Conservation (phyloP, 2,113 vertebrate species). For the Micromys minutus region DNA sequence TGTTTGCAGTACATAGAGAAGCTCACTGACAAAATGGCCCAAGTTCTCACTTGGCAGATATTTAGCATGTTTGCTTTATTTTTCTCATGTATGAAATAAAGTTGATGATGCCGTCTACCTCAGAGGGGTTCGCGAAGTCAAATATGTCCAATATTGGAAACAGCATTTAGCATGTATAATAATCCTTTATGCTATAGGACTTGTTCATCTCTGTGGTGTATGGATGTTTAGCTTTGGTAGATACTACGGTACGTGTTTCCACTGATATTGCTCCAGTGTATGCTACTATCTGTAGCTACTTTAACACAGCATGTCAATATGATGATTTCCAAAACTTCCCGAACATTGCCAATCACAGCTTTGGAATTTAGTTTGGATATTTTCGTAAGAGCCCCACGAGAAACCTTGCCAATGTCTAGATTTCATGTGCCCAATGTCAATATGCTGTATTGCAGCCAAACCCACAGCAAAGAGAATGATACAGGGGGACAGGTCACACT, state of each 20-base stretch:
- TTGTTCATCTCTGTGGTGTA: neutral
- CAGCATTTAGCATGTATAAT: neutral
- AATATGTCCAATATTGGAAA: neutral
- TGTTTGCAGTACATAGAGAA: neutral
- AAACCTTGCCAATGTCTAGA: neutral
- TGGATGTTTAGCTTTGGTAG: neutral
- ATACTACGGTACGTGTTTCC: no score
- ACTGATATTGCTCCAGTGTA: fast-evolving
- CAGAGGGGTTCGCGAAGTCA: neutral
- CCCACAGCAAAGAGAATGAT: fast-evolving
- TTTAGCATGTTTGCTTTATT: neutral
- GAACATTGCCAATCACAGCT: neutral
- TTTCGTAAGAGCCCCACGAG: neutral
- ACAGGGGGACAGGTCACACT: fast-evolving
- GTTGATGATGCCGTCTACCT: neutral
- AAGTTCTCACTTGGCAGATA: neutral
- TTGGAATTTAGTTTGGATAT: neutral
- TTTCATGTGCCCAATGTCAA: neutral
- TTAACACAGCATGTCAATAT: neutral
- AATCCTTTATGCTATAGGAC: neutral
- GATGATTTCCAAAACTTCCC: neutral
- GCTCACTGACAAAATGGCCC: neutral
- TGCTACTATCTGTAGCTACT: no score
- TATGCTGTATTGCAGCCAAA: fast-evolving
- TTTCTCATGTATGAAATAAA: neutral